Conservation (phyloP, 2,113 vertebrate species). For the Prionailurus bengalensis region DNA sequence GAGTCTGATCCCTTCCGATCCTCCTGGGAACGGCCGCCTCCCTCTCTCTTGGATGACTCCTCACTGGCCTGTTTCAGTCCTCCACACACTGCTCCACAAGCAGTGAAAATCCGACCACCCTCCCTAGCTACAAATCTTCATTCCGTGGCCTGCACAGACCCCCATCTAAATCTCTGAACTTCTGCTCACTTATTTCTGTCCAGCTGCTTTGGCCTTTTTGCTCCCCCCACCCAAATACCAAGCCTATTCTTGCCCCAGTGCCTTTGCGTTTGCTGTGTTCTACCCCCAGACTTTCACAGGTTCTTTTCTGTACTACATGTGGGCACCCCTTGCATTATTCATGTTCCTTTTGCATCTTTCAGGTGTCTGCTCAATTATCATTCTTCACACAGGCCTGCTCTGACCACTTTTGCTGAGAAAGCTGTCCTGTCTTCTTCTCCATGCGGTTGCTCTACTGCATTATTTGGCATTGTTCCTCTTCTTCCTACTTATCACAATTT, state of each 20-base stretch:
- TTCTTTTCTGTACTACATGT: no score
- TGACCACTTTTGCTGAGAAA: not conserved
- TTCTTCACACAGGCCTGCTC: not conserved
- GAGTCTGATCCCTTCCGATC: not conserved
- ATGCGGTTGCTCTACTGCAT: rapidly evolving
- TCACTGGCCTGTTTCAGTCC: not conserved
- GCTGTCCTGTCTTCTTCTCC: not conserved
- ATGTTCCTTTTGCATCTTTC: not conserved
- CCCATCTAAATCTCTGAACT: not conserved
- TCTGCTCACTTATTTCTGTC: not conserved
- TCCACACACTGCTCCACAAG: not conserved
- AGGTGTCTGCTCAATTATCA: not conserved
- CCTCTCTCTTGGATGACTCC: not conserved
- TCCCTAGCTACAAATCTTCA: not conserved
- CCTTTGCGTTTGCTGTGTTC: not conserved
- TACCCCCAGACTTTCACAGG: not conserved
- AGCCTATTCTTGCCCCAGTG: not conserved
- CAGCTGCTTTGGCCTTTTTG: not conserved
- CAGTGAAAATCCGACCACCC: not conserved
- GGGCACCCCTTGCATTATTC: not conserved
- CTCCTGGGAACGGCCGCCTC: not conserved
- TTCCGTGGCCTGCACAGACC: not conserved
- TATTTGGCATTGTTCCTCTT: not conserved
- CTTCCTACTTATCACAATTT: not conserved
- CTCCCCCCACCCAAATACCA: not conserved